These are phyloP conservation scores for Trachelus troglodyta DNA, from an alignment of 2,888 invertebrate genomes.

Conservation along the genomic window DNA sequence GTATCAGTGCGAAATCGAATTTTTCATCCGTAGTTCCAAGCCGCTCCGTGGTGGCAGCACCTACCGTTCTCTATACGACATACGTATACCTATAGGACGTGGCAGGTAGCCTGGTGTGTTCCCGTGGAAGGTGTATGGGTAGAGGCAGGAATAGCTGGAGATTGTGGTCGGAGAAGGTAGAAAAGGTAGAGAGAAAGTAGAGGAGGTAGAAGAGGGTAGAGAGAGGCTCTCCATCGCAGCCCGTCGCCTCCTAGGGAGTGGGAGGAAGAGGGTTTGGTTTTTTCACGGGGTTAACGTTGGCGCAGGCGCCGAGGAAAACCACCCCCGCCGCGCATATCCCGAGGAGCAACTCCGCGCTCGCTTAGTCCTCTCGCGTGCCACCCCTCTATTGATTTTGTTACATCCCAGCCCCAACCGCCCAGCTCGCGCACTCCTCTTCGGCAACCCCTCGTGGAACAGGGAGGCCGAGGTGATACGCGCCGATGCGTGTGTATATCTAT, in stretches of 20 bases:
- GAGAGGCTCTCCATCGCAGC: conserved; percentile 61
- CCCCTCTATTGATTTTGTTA: conserved; percentile 67
- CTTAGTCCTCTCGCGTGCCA: conserved; percentile 59
- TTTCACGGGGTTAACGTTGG: conserved; percentile 34
- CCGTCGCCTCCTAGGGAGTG: conserved; percentile 68
- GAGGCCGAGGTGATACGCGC: conserved; percentile 51
- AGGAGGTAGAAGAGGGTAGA: conserved; percentile 34
- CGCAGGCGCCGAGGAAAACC: conserved; percentile 46
- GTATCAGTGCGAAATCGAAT: too few species aligned
- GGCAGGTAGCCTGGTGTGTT: conserved; percentile 17
- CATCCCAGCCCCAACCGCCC: conserved; percentile 61
- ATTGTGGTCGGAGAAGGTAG: conserved; percentile 7
- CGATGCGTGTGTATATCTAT: conserved; percentile 44
- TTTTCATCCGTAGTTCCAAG: too few species aligned
- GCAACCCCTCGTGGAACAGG: conserved; percentile 42
- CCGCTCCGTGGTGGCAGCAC: conserved; percentile 37
- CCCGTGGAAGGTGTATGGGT: conserved; percentile 32
- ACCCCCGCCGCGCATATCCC: conserved; percentile 38
- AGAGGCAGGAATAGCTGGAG: conserved; percentile 23
- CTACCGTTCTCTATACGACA: conserved; percentile 20
- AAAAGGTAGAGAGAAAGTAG: conserved; percentile 2
- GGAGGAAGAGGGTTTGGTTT: conserved; percentile 65
- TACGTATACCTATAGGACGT: not conserved
- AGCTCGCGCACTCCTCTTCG: conserved; percentile 39
- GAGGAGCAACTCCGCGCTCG: conserved; percentile 36